phyloP scores from a whole-genome alignment of 1,140 invertebrate genomes.

The Panulirus ornatus region DNA sequence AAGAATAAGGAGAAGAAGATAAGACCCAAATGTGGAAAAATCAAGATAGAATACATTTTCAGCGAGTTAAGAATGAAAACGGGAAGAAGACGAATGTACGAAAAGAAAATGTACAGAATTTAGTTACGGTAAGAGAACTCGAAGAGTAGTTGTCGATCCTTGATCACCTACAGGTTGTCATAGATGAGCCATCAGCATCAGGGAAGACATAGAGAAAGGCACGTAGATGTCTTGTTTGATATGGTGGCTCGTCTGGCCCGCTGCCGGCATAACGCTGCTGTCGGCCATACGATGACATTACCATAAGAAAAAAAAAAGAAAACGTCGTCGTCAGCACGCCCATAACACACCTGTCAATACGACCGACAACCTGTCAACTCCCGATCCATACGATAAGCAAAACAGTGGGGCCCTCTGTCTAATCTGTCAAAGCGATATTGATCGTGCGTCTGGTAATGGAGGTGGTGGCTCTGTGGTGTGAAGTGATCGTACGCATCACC shows the following conservation, averaged over 20 bases:
- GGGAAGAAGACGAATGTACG: neutral
- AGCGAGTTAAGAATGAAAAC: neutral
- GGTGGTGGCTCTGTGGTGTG: too few relatives aligned
- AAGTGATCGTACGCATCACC: too few relatives aligned
- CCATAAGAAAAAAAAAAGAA: too few relatives aligned
- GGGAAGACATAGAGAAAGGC: neutral
- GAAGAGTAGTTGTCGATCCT: too few relatives aligned
- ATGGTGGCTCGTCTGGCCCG: neutral
- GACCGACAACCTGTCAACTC: too few relatives aligned
- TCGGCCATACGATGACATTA: neutral
- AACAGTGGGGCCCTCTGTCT: too few relatives aligned
- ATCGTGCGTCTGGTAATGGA: too few relatives aligned
- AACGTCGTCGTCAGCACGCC: too few relatives aligned
- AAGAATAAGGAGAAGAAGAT: neutral
- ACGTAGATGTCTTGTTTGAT: neutral
- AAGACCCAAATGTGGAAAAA: neutral
- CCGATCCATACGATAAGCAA: too few relatives aligned
- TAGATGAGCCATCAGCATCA: neutral
- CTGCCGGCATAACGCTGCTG: neutral
- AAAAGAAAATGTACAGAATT: neutral
- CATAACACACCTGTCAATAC: too few relatives aligned
- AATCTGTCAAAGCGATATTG: too few relatives aligned
- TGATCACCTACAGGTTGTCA: too few relatives aligned
- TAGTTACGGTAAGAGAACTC: neutral
- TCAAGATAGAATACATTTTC: constrained; percentile 1